Conservation (phyloP, 2,888 invertebrate species). For the Heteropelma amictum region DNA sequence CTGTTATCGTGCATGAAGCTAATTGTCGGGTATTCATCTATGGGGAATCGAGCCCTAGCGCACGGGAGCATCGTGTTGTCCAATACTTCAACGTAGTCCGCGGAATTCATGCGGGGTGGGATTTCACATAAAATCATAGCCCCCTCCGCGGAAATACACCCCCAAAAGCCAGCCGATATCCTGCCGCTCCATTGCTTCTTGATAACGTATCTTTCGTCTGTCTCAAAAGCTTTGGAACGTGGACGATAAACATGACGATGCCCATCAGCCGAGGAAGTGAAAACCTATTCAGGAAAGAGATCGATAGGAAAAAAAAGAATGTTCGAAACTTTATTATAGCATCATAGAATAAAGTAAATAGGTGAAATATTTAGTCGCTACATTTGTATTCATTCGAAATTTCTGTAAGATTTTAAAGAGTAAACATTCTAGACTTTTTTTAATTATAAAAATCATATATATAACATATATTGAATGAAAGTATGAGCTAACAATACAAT, state of each 20-base stretch:
- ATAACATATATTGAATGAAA: no score
- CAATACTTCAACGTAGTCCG: constrained; percentile 45
- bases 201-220: neutral
- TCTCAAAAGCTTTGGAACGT: neutral
- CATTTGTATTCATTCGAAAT: no score
- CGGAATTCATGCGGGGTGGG: constrained; percentile 30
- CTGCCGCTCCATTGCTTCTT: constrained; percentile 14
- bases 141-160: constrained; percentile 44
- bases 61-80: constrained; percentile 47
- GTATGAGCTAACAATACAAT: no score
- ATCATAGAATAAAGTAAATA: neutral
- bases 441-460: no score
- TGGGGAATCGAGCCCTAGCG: constrained; percentile 35
- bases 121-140: constrained; percentile 38
- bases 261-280: constrained; percentile 24
- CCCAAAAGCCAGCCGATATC: constrained; percentile 46
- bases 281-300: constrained; percentile 4
- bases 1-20: constrained; percentile 55
- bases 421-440: no score
- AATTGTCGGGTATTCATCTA: constrained; percentile 20
- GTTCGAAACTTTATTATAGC: neutral
- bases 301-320: neutral
- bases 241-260: constrained; percentile 15
- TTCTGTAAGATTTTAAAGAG: no score
- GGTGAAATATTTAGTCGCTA: no score